Percentiles rank a stretch among this genome's conserved stretches.
These are phyloP conservation scores for Dinoponera quadriceps DNA, from an alignment of 1,140 invertebrate genomes.

Conservation along the genomic window DNA sequence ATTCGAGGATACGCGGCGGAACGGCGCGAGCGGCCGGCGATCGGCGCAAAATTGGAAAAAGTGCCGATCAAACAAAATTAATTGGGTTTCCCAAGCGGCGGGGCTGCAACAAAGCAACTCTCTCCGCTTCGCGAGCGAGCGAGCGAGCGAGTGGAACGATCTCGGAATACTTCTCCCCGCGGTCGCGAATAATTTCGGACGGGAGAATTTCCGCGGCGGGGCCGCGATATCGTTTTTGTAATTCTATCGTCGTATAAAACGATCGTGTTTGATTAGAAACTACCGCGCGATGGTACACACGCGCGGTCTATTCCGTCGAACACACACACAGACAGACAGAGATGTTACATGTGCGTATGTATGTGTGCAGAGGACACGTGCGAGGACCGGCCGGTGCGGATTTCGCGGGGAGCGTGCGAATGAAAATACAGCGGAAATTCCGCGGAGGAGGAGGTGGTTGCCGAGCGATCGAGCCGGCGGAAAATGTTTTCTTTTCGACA, in stretches of 20 bases:
- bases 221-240: constrained; percentile 59
- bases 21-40: neutral
- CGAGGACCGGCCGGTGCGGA: constrained; percentile 30
- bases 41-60: constrained; percentile 61
- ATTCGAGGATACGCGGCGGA: neutral
- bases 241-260: constrained; percentile 53
- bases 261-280: constrained; percentile 60
- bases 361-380: neutral
- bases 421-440: constrained; percentile 53
- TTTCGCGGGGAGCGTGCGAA: constrained; percentile 43
- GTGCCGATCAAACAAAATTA: constrained; percentile 67
- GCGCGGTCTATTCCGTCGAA: constrained; percentile 15
- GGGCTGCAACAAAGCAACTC: constrained; percentile 66
- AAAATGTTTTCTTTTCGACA: constrained; percentile 53
- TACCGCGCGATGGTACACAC: constrained; percentile 33
- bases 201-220: neutral
- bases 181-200: constrained; percentile 47
- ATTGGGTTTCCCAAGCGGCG: constrained; percentile 55
- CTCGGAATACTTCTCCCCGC: neutral
- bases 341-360: neutral
- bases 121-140: constrained; percentile 29
- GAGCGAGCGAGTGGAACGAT: constrained; percentile 25
- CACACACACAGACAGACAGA: neutral
- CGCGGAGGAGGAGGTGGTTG: constrained; percentile 9
- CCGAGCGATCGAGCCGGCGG: constrained; percentile 20